Base-by-base conservation (phyloP, 2,797 vertebrate species). In the Cheirogaleus major region DNA sequence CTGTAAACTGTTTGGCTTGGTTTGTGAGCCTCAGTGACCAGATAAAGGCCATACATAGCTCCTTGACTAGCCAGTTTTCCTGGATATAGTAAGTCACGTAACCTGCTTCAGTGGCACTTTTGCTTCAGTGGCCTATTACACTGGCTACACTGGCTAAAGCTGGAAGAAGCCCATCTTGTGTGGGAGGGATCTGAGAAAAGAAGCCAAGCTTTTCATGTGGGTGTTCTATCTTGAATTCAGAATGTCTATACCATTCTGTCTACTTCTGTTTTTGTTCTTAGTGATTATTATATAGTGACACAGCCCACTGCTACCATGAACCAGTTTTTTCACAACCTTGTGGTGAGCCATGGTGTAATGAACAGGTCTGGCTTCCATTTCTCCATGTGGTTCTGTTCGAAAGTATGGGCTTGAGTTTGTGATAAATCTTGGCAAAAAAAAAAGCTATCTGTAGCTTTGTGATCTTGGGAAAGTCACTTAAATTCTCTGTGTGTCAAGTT, bases 221-320 rank as follows among this genome's bases (percentile, higher is more conserved):
- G 97, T 97, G 96, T 98, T 98, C 96, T 96, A 95, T 94, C 93
- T 97, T 97, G 94, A 96, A 97, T 97, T 95, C 89, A 90, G 94
- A 95, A 97, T 97, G 97, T 97, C 96, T 97, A 96, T 93, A 82
- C 83, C 94, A 95, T 97, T 94, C 96, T 94, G 91, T 97, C 94
- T 96, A 94, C 95, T 96, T 97, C 97, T 97, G 97, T 63, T 98
- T 97, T 98, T 98, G 96, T 96, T 97, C 97, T 97, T 96, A 91
- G 91, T 93, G 93, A 95, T 93, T 95, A 94, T 96, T 94, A 89
- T 76, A 82, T 89, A 97, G 94, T 97, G 96, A 95, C 93, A 96
- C 95, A 95, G 76, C 83, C 94, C 78, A 93, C 94, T 93, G 96
- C 65, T 91, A 72, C 84, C 96, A 92, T 61, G 91, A 96, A 95